Percentiles rank a stretch among this genome's conserved stretches.
Conservation (phyloP, 2,797 vertebrate genomes). For the Notolabrus celidotus region DNA sequence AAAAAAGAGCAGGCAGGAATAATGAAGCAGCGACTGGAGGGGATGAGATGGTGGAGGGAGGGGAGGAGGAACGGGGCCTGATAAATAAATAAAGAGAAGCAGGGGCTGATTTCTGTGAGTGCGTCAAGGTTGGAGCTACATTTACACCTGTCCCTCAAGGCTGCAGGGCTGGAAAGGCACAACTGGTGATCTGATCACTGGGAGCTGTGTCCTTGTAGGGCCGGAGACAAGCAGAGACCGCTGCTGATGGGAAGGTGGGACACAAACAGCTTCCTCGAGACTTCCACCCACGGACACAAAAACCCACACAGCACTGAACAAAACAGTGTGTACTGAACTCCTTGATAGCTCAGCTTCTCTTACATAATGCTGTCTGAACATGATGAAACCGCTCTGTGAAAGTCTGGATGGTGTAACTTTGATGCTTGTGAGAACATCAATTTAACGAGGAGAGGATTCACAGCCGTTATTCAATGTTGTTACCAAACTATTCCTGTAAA, state of each 20-base stretch:
- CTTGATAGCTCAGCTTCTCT: conserved; percentile 17
- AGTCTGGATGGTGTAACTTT: not conserved
- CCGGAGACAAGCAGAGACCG: conserved; percentile 31
- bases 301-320: conserved; percentile 24
- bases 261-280: conserved; percentile 20
- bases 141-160: conserved; percentile 88
- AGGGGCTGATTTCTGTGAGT: conserved; percentile 61
- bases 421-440: not conserved
- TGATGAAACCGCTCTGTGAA: conserved; percentile 8
- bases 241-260: conserved; percentile 41
- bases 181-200: conserved; percentile 74
- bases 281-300: conserved; percentile 29
- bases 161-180: conserved; percentile 78
- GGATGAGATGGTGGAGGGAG: conserved; percentile 39
- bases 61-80: conserved; percentile 44
- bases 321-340: conserved; percentile 5
- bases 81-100: conserved; percentile 85
- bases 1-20: conserved; percentile 78
- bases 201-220: conserved; percentile 64
- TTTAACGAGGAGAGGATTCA: not conserved
- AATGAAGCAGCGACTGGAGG: conserved; percentile 77
- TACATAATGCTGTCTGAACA: conserved; percentile 27
- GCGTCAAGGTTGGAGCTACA: conserved; percentile 83
- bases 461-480: not conserved
- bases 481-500: not conserved